Conservation (phyloP, 30 jellyfish, hydroid and myxozoan species). For the Rhopilema esculentum region DNA sequence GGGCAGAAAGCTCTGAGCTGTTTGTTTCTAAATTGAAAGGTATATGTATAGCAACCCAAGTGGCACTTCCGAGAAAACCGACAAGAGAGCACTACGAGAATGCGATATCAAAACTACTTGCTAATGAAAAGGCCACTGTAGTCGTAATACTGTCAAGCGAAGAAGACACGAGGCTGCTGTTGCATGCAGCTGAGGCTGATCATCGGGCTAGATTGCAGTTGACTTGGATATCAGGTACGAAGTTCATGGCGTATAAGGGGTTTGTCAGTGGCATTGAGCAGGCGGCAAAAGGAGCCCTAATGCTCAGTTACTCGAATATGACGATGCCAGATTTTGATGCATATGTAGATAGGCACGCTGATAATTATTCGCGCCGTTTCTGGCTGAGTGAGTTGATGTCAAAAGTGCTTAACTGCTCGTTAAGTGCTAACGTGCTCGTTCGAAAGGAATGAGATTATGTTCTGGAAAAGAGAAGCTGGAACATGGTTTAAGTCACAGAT, state of each 20-base stretch:
- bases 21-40: background rate
- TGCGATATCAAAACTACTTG: conserved; percentile 6
- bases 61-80: conserved; percentile 28
- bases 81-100: conserved; percentile 12
- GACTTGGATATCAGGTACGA: conserved; percentile 16
- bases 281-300: conserved; percentile 33
- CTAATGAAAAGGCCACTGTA: conserved; percentile 15
- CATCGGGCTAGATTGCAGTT: background rate
- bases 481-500: background rate
- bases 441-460: background rate
- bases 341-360: conserved; percentile 1
- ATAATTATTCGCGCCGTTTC: background rate
- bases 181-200: conserved; percentile 39
- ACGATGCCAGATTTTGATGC: conserved; percentile 16
- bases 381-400: conserved; percentile 24
- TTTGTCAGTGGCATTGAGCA: conserved; percentile 17
- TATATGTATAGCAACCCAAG: conserved; percentile 53
- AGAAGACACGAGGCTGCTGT: conserved; percentile 28
- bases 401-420: conserved; percentile 11
- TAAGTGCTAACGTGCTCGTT: background rate
- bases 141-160: conserved; percentile 25
- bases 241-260: background rate
- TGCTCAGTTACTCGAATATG: conserved; percentile 18
- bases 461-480: background rate
- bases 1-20: conserved; percentile 21